Evolutionary conservation across 2,888 invertebrate genomes (phyloP), one percentile per base, ranked within the genome.

Genomic region (Polydrusus pterygomalis): DNA sequence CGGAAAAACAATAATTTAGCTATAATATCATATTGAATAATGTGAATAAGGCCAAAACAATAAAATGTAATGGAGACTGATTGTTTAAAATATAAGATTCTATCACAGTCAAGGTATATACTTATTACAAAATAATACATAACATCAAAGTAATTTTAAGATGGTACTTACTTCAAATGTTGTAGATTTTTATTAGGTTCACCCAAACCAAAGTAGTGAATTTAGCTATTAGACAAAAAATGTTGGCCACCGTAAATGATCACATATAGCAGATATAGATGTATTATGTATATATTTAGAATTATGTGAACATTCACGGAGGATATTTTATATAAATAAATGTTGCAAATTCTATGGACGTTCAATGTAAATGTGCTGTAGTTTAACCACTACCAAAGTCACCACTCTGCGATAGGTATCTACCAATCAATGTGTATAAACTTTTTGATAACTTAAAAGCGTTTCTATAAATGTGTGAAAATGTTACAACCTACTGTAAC

Each of bases 331-430:
- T 34, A 30, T 56, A 34, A 38, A 51, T 68, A 68, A 68, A 68
- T 68, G 68, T 68, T 67, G 30, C 65, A 68, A 38, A 51, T 40
- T 34, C 40, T 68, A 68, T 68, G 15, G 68, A 68, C 54, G 68
- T 68, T 68, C 40, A 68, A 68, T 68, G 54, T 67, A 54, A 54
- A 51, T 38, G 43, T 20, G 9, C 17, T 60, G 58, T 60, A 60
- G 58, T 60, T 60, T 2, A 2, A 18, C 20, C 17, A 60, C 58
- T 60, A 60, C 58, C 38, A 18, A 60, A 38, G 38, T 60, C 58
- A 60, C 38, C 38, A 60, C n/a, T 43, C 9, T 38, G 34, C 15
- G 43, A 43, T 43, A 56, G 34, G 15, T 60, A n/a, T n/a, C n/a
- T n/a, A 60, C 38, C 38, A 38, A 34, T 30, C n/a, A 11, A 38